Evolutionary conservation across 2,888 invertebrate species (phyloP).

Genomic region (Heliconius cydno): DNA sequence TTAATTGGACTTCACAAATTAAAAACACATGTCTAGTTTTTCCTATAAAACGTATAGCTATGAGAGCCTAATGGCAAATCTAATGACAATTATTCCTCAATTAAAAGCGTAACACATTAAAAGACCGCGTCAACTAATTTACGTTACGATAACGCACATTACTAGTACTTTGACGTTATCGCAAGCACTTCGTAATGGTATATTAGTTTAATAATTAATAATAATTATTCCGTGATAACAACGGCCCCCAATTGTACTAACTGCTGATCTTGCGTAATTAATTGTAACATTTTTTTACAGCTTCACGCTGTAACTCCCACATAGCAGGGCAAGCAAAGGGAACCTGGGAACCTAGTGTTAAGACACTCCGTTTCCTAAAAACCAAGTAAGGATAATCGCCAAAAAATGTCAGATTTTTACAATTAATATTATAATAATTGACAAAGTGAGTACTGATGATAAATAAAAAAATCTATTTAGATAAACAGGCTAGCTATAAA

Average conservation of each 20-base stretch:
- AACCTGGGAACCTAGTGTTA: background rate
- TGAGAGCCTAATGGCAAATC: background rate
- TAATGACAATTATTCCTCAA: background rate
- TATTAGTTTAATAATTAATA: background rate
- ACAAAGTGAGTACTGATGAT: background rate
- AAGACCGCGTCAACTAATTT: background rate
- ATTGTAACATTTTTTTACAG: background rate
- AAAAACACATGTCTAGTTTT: background rate
- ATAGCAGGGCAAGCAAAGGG: background rate
- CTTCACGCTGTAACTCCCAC: background rate
- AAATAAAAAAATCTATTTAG: background rate
- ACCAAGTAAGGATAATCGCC: background rate
- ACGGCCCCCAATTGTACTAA: background rate
- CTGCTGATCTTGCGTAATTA: background rate
- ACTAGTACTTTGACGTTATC: constrained; percentile 9
- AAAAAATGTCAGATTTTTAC: background rate
- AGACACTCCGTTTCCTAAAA: background rate
- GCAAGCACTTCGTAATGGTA: background rate
- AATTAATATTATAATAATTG: background rate
- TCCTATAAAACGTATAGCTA: background rate
- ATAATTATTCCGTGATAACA: background rate
- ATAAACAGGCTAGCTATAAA: background rate
- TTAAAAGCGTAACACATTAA: constrained; percentile 6
- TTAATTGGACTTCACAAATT: background rate
- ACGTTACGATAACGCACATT: background rate